Conservation (phyloP, 2,888 invertebrate species). For the Scelioninae gen. 1 region DNA sequence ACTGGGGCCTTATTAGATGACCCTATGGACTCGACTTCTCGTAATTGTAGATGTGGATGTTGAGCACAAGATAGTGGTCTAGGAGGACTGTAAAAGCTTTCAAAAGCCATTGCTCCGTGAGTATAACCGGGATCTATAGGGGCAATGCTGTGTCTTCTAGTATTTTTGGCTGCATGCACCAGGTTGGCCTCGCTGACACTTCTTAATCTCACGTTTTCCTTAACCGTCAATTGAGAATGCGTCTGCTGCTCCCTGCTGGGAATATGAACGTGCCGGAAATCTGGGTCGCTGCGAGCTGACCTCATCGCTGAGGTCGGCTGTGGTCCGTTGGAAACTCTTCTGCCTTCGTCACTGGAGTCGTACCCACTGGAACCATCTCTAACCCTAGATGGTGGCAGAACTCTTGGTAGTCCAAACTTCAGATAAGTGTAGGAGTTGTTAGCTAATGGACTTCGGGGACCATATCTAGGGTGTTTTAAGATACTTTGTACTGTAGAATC, state of each 20-base stretch:
- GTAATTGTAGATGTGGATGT: constrained; percentile 82
- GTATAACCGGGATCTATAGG: constrained; percentile 81
- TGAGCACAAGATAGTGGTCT: constrained; percentile 72
- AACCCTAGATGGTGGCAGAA: constrained; percentile 90
- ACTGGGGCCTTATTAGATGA: constrained; percentile 83
- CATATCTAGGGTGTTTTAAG: constrained; percentile 94
- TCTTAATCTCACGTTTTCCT: constrained; percentile 79
- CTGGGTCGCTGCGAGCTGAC: constrained; percentile 94
- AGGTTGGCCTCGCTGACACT: constrained; percentile 95
- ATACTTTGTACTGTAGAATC: constrained; percentile 97
- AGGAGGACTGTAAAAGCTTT: constrained; percentile 72
- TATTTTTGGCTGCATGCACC: constrained; percentile 82
- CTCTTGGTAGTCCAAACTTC: constrained; percentile 96
- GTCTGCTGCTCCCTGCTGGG: constrained; percentile 79
- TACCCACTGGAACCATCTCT: constrained; percentile 96
- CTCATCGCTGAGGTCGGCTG: constrained; percentile 82
- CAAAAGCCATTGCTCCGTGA: constrained; percentile 73
- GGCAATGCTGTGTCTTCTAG: constrained; percentile 82
- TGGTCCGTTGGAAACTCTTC: constrained; percentile 81
- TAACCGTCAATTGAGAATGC: constrained; percentile 78
- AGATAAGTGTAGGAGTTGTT: constrained; percentile 97
- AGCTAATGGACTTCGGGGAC: constrained; percentile 94
- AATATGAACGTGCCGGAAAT: constrained; percentile 86
- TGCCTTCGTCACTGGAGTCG: constrained; percentile 92
- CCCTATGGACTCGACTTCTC: constrained; percentile 79